Percentiles rank a stretch among this genome's conserved stretches.
These are phyloP conservation scores for Nomada lathburiana DNA, from an alignment of 2,888 invertebrate genomes.

Conservation along the genomic window DNA sequence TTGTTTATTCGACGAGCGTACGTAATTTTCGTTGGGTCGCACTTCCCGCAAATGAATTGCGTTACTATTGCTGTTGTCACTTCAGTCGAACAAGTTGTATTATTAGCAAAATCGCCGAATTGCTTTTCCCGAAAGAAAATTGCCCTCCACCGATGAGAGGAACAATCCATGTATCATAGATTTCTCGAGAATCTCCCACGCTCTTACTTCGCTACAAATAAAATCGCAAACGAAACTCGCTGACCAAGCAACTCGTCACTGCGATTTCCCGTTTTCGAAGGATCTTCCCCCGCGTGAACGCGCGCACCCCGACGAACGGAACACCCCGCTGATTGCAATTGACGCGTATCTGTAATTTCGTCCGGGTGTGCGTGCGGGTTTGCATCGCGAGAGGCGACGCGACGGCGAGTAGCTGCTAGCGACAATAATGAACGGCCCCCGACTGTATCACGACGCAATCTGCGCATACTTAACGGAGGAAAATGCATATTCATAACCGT, in stretches of 20 bases:
- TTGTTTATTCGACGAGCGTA: background rate
- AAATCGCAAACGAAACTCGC: background rate
- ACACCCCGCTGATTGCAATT: constrained; percentile 60
- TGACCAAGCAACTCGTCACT: background rate
- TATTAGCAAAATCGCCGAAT: too few relatives aligned
- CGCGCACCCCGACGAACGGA: background rate
- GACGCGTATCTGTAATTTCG: constrained; percentile 78
- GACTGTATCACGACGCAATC: constrained; percentile 84
- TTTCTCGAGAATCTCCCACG: background rate
- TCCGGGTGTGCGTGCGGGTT: constrained; percentile 70
- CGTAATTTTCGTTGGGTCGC: too few relatives aligned
- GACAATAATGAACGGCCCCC: constrained; percentile 83
- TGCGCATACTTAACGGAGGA: constrained; percentile 83
- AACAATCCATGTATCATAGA: too few relatives aligned
- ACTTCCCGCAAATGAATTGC: too few relatives aligned
- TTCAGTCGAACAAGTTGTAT: too few relatives aligned
- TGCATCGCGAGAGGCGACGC: constrained; percentile 72
- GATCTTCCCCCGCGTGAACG: constrained; percentile 1
- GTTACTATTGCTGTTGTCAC: too few relatives aligned
- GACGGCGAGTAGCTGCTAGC: constrained; percentile 78
- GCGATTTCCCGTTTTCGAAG: background rate
- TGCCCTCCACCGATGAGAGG: too few relatives aligned
- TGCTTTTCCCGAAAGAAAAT: too few relatives aligned
- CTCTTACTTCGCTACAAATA: background rate
- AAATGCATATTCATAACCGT: constrained; percentile 83